Evolutionary conservation across 2,888 invertebrate species (phyloP).

Genomic region (Lacanobia oleracea): DNA sequence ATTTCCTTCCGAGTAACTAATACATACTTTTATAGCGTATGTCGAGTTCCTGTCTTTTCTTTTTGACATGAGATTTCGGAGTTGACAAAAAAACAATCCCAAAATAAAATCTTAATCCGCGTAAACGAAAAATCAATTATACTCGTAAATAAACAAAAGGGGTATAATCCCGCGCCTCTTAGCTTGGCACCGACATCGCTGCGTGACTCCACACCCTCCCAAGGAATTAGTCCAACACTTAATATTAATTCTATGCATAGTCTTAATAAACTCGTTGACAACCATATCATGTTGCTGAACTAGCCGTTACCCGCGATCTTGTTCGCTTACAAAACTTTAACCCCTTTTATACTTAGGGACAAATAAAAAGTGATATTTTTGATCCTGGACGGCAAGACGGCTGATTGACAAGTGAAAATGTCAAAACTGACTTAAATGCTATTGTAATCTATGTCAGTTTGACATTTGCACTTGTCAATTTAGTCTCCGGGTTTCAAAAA

Average conservation of each 20-base stretch:
- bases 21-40: too few species aligned
- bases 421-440: too few species aligned
- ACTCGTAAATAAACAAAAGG: slow-evolving; percentile 36
- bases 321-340: neutral
- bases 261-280: slow-evolving; percentile 47
- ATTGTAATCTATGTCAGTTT: too few species aligned
- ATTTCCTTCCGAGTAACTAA: too few species aligned
- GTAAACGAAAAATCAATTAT: slow-evolving; percentile 37
- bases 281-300: slow-evolving; percentile 52
- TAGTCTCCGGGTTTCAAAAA: too few species aligned
- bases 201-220: slow-evolving; percentile 76
- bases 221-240: slow-evolving; percentile 74
- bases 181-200: slow-evolving; percentile 50
- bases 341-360: neutral
- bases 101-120: slow-evolving; percentile 14
- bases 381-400: too few species aligned
- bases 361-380: too few species aligned
- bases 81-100: neutral
- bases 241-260: slow-evolving; percentile 73
- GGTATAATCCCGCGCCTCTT: slow-evolving; percentile 40
- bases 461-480: too few species aligned
- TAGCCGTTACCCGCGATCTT: neutral
- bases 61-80: too few species aligned
- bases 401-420: too few species aligned
- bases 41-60: too few species aligned